Base-by-base conservation (phyloP, 2,888 invertebrate species). In the Xylota sylvarum region DNA sequence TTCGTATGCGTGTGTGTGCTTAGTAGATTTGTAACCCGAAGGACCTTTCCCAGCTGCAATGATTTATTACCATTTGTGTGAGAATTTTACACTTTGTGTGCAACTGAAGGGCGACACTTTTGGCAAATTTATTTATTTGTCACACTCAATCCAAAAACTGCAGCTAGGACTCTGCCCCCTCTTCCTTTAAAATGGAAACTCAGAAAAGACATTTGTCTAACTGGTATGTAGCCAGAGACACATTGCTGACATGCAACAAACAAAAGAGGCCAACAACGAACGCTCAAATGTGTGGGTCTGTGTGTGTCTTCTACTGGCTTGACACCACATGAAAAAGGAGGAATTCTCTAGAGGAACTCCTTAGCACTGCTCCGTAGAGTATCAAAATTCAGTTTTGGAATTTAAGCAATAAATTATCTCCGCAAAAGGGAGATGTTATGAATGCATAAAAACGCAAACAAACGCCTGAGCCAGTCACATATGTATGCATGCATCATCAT, bases 101-200 rank as follows among this genome's bases (percentile, higher is more conserved):
- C 69, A 79, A 62, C 79, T 84, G 73, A 80, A 69, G 73, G 90
- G 89, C 90, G 90, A 90, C 91, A 90, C 89, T 90, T 90, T 90
- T 90, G 90, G 89, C 90, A 90, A 90, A 90, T 90, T 90, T 90
- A 90, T 90, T 91, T 90, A 90, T 90, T 90, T 90, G 90, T 90
- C 90, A 91, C 88, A 87, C 72, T 74, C 84, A 74, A 84, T 84
- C 80, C 80, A 73, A 70, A 70, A 73, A 64, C 55, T 70, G 69
- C 80, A 83, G 62, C 5, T 46, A 43, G 67, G 12, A 7, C 37
- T 48, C 46, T 6, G 19, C 9, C 27, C 12, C n/a, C n/a, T 0
- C 12, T 14, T 37, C 17, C 7, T 23, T 27, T 23, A 12, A 12
- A 30, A 17, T 23, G 50, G 32, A 17, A 43, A 12, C 12, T 55